Evolutionary conservation across 2,888 invertebrate species (phyloP).

Genomic region (Harpagoxenus sublaevis): DNA sequence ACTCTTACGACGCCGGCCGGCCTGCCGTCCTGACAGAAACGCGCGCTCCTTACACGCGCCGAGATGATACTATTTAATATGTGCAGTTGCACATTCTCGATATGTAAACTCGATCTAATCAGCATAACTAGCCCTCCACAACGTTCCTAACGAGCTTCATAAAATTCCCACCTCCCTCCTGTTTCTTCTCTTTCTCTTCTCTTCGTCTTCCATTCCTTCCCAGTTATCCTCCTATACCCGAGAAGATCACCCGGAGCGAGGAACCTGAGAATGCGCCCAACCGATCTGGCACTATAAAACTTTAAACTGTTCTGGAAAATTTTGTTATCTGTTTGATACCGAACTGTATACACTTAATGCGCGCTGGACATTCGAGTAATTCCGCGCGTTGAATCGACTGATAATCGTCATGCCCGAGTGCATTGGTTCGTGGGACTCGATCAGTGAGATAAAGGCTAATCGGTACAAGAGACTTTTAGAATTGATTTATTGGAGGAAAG

Average conservation of each 20-base stretch:
- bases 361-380: constrained; percentile 46
- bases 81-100: constrained; percentile 47
- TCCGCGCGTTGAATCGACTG: constrained; percentile 31
- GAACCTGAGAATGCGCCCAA: not conserved
- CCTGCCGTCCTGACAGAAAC: not conserved
- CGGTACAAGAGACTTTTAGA: not conserved
- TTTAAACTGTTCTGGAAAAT: constrained; percentile 21
- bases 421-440: constrained; percentile 3
- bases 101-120: constrained; percentile 67
- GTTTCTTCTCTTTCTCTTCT: not conserved
- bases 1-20: not conserved
- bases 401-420: constrained; percentile 46
- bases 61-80: constrained; percentile 55
- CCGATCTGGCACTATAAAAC: not conserved
- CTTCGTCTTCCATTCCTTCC: not conserved
- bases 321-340: constrained; percentile 48
- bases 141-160: constrained; percentile 62
- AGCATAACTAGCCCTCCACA: constrained; percentile 62
- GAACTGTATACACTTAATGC: constrained; percentile 38
- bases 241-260: constrained; percentile 34
- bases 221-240: not conserved
- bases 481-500: not conserved
- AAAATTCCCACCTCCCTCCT: constrained; percentile 47
- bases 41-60: not conserved
- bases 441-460: constrained; percentile 7